These are phyloP conservation scores for Todiramphus chloris DNA, from an alignment of 2,113 vertebrate genomes.

Conservation along the genomic window DNA sequence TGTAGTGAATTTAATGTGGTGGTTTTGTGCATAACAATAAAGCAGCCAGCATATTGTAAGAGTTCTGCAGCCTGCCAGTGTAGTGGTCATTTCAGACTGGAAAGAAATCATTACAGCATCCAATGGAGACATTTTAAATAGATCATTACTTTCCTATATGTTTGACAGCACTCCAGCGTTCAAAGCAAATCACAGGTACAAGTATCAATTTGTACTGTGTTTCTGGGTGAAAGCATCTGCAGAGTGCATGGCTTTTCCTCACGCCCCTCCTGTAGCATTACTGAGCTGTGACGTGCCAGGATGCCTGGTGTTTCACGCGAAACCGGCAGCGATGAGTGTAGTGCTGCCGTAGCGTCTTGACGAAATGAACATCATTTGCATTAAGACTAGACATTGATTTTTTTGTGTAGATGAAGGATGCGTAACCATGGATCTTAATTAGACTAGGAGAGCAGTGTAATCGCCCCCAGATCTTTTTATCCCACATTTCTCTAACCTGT, in stretches of 20 bases:
- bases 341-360: neutral
- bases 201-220: neutral
- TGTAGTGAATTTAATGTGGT: neutral
- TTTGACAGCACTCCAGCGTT: neutral
- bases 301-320: neutral
- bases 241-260: neutral
- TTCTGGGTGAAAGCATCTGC: neutral
- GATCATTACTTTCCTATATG: neutral
- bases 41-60: neutral
- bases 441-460: neutral
- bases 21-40: neutral
- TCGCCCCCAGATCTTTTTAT: neutral
- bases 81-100: neutral
- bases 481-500: neutral
- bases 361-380: neutral
- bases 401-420: neutral
- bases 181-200: neutral
- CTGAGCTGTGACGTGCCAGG: neutral
- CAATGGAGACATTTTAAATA: neutral
- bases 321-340: neutral
- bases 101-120: neutral
- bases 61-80: neutral
- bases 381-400: slow-evolving; percentile 25
- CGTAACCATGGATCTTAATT: neutral
- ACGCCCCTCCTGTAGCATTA: neutral